Evolutionary conservation across 2,797 vertebrate species (phyloP), one percentile per base, ranked within the genome.

Genomic region (Fundulus diaphanus): DNA sequence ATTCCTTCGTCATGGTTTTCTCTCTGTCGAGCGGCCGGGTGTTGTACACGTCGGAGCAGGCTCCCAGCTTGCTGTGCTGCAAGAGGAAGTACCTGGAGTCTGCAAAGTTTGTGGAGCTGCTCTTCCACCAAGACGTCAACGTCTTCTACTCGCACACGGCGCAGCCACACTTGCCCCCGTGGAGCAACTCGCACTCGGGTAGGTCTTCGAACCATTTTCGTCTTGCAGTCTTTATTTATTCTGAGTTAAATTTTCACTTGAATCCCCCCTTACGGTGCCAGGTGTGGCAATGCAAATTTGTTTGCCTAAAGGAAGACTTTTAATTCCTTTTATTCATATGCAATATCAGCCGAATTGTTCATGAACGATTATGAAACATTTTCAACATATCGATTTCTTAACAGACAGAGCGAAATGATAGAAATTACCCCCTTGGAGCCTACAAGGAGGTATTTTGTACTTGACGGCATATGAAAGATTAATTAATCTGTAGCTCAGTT

Each of bases 91-190:
- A 94, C 79, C 86, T 98, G 90, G 94, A 94, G 75, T 96, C 96
- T 0, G 95, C 91, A 7, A 96, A 93, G 70, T 98, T 99, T 49
- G 96, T 96, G 8, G 96, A 98, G 87, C 91, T 98, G 78, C 95
- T 98, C 22, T 96, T 95, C 73, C 97, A 97, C 84, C 96, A 96
- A 85, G 97, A 99, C 7, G 94, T 97, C 75, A 95, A 96, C 1
- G 95, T 97, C 76, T 98, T 98, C 92, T 97, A 96, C 72, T 89
- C 92, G 0, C 95, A 97, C 90, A 97, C 96, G 0, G 96, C 94
- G 1, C 96, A 94, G 78, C 94, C 95, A 1, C 96, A 96, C 78
- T 92, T 98, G 48, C 97, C 97, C 0, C 94, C 95, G 31, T 98
- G 97, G 97, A 96, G 93, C 82, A 86, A 94, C 82, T 92, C 93